Conservation (phyloP, 2,888 invertebrate species). For the Tenodera sinensis region DNA sequence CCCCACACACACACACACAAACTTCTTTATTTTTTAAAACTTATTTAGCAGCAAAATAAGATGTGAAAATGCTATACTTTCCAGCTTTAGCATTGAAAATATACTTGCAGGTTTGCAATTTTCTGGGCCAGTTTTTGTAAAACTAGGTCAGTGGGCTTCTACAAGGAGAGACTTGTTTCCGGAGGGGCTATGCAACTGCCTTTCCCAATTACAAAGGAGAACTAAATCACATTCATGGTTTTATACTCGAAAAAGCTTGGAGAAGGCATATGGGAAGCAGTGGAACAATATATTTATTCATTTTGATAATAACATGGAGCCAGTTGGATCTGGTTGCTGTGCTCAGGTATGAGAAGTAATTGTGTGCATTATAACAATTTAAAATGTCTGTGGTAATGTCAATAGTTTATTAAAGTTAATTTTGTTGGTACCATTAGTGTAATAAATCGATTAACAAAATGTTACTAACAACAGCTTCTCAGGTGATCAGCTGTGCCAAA, state of each 20-base stretch:
- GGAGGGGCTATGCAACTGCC: slow-evolving; percentile 44
- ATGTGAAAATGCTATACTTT: background rate
- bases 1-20: too few species aligned
- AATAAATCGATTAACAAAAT: too few species aligned
- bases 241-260: slow-evolving; percentile 41
- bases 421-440: too few species aligned
- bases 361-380: too few species aligned
- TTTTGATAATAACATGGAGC: slow-evolving; percentile 41
- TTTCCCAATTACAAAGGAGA: slow-evolving; percentile 43
- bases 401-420: too few species aligned
- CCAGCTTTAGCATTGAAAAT: too few species aligned
- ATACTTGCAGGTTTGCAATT: slow-evolving; percentile 40
- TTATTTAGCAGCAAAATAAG: too few species aligned
- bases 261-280: slow-evolving; percentile 41
- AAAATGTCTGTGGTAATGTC: background rate
- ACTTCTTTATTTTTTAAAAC: too few species aligned
- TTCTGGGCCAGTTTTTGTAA: slow-evolving; percentile 50
- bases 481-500: too few species aligned
- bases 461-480: too few species aligned
- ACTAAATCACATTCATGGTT: slow-evolving; percentile 44
- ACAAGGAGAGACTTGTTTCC: slow-evolving; percentile 50
- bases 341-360: slow-evolving; percentile 43
- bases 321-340: slow-evolving; percentile 52
- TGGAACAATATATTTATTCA: slow-evolving; percentile 43
- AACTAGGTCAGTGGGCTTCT: slow-evolving; percentile 52